Conservation (phyloP, 2,797 vertebrate genomes). For the Microctenopoma stevenorrisi region DNA sequence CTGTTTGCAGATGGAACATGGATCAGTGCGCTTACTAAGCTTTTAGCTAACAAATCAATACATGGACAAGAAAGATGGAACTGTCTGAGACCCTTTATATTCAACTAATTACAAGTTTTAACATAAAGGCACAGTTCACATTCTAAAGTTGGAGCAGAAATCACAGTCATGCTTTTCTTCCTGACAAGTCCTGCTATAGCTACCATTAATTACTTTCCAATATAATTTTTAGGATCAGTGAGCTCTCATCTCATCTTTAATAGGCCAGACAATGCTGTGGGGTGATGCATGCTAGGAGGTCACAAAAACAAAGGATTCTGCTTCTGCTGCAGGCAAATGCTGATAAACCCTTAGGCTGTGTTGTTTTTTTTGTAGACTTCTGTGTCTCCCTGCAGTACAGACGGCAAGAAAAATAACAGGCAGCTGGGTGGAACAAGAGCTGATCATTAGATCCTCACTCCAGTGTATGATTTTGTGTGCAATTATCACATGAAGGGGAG, state of each 20-base stretch:
- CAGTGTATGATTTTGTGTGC: conserved; percentile 34
- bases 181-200: conserved; percentile 6
- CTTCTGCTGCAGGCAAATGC: conserved; percentile 50
- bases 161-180: neutral
- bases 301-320: conserved; percentile 64
- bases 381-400: conserved; percentile 19
- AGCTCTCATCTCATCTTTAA: conserved; percentile 61
- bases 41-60: conserved; percentile 37
- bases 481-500: conserved; percentile 64
- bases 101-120: conserved; percentile 30
- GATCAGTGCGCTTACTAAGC: conserved; percentile 31
- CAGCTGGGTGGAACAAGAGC: conserved; percentile 9
- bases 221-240: conserved; percentile 60
- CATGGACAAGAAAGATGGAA: conserved; percentile 25
- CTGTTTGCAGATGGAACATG: conserved; percentile 41
- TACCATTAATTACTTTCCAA: conserved; percentile 48
- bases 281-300: conserved; percentile 68
- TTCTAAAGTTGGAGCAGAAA: neutral
- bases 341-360: conserved; percentile 46
- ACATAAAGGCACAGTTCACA: neutral
- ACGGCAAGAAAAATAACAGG: conserved; percentile 23
- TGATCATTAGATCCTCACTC: conserved; percentile 20
- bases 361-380: conserved; percentile 51
- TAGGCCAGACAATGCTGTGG: conserved; percentile 61
- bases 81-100: conserved; percentile 29